Evolutionary conservation across 1,140 invertebrate species (phyloP).

Genomic region (Bombus pascuorum): DNA sequence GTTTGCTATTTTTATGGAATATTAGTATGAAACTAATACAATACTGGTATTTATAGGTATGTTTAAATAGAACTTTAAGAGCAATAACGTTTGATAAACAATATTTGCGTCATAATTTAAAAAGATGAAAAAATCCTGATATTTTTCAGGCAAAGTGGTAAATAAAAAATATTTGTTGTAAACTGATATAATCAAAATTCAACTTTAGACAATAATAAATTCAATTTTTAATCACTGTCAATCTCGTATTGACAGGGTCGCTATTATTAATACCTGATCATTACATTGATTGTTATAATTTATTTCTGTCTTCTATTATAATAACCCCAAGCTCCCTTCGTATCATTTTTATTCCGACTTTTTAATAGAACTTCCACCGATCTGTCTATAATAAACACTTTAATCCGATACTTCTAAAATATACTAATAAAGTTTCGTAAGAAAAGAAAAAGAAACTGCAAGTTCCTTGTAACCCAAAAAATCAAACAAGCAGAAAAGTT

Average conservation of each 20-base stretch:
- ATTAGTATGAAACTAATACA: no score
- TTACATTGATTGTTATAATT: not conserved
- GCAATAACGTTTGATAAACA: not conserved
- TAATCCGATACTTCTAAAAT: not conserved
- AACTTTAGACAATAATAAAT: not conserved
- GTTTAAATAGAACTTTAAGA: not conserved
- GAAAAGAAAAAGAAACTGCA: not conserved
- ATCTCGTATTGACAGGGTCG: not conserved
- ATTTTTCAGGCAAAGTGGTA: not conserved
- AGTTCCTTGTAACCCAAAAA: no score
- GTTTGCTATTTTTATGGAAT: not conserved
- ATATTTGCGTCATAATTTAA: not conserved
- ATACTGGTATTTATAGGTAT: no score
- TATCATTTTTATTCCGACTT: not conserved
- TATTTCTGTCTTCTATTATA: not conserved
- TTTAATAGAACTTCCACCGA: not conserved
- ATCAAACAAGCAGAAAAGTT: not conserved
- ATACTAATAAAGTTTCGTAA: not conserved
- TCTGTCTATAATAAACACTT: not conserved
- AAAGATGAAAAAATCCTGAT: not conserved
- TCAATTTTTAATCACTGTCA: not conserved
- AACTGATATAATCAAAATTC: not conserved
- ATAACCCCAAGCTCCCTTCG: not conserved
- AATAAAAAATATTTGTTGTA: no score
- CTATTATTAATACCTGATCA: not conserved